Evolutionary conservation across 2,888 invertebrate genomes (phyloP).

Genomic region (Pachliopta kotzebuea): DNA sequence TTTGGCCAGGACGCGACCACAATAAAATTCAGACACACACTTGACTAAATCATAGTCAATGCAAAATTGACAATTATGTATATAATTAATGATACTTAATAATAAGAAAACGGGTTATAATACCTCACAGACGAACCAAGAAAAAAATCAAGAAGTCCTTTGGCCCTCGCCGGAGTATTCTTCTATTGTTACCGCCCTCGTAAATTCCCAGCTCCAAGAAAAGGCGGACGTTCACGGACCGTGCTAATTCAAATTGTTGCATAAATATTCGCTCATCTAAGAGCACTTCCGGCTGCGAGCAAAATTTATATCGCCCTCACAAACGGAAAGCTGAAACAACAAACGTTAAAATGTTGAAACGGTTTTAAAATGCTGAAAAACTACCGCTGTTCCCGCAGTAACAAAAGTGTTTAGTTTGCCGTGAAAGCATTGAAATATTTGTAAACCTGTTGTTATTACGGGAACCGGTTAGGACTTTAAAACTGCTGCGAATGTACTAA

Average conservation of each 20-base stretch:
- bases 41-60: too few relatives aligned
- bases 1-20: too few relatives aligned
- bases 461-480: background rate
- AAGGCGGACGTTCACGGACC: background rate
- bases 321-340: constrained; percentile 1
- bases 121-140: too few relatives aligned
- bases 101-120: too few relatives aligned
- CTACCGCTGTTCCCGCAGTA: background rate
- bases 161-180: too few relatives aligned
- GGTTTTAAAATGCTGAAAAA: constrained; percentile 4
- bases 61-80: too few relatives aligned
- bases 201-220: too few relatives aligned
- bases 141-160: too few relatives aligned
- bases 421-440: background rate
- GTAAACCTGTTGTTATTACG: background rate
- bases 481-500: background rate
- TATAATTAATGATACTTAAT: too few relatives aligned
- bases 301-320: background rate
- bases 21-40: too few relatives aligned
- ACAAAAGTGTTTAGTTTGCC: background rate
- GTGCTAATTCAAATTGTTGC: constrained; percentile 2
- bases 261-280: constrained; percentile 1
- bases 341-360: background rate
- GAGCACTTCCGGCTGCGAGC: background rate
- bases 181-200: too few relatives aligned